Evolutionary conservation across 2,888 invertebrate genomes (phyloP), one percentile per base, ranked within the genome.

Genomic region (Erynnis tages): DNA sequence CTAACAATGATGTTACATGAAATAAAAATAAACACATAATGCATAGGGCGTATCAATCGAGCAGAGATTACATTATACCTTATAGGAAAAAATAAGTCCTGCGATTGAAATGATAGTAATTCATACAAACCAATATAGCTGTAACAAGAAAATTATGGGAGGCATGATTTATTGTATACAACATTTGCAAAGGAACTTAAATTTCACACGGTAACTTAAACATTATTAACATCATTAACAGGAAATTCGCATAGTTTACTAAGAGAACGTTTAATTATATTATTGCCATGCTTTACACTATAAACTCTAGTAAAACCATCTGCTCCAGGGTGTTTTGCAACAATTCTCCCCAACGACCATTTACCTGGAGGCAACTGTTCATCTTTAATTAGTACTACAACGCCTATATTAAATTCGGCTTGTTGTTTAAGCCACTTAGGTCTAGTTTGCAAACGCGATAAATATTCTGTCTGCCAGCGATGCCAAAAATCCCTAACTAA

Each of bases 401-500:
- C 38, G 1, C 38, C 38, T 11, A 40, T 21, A 8, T 25, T 25
- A n/a, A 14, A 40, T 25, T 40, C 25, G 1, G 23, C 4, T n/a
- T 40, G 1, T 23, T 0, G 21, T 14, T 40, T 13, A 8, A 25
- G 7, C 38, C 38, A 40, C 7, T 40, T 40, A 4, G 38, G n/a
- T 10, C 25, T 23, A 25, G 38, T 25, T 4, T 40, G 38, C 4
- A 40, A 14, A 0, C 38, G 7, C 1, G 38, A 14, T 25, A 40
- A 25, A 1, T 40, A 40, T 40, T 40, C 38, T 1, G 25, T 25
- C n/a, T 25, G 38, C 47, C 35, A 47, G 0, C 27, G 4, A 17
- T 37, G n/a, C 47, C 47, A 47, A 11, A 29, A 47, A 17, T 37
- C 13, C 1, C 11, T 37, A n/a, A 37, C 5, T 6, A 47, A 8